These are phyloP conservation scores for Scrobipalpa costella DNA, from an alignment of 2,888 invertebrate genomes.

Conservation along the genomic window DNA sequence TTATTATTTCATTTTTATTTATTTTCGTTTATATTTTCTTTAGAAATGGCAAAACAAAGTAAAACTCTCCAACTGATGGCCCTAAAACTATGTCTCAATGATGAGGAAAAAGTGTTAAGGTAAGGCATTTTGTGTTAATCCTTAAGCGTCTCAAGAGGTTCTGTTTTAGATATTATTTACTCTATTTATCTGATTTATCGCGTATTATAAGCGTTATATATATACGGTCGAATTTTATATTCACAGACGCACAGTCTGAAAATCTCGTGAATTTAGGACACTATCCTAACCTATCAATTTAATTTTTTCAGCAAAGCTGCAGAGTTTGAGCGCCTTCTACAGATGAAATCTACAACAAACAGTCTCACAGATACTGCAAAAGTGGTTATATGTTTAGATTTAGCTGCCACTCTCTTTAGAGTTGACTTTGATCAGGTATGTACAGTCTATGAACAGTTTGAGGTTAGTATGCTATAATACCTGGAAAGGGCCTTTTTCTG, in stretches of 20 bases:
- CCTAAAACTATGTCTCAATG: constrained; percentile 62
- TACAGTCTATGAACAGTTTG: constrained; percentile 16
- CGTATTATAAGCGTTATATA: neutral
- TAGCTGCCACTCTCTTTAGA: constrained; percentile 77
- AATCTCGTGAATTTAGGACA: constrained; percentile 1
- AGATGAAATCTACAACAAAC: constrained; percentile 65
- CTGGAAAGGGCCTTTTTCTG: no score
- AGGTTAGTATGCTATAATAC: no score
- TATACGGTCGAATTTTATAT: neutral
- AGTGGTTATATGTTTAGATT: constrained; percentile 82
- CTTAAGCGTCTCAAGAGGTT: neutral
- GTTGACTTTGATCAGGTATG: constrained; percentile 78
- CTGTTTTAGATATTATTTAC: neutral
- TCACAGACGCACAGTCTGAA: constrained; percentile 25
- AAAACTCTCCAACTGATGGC: constrained; percentile 64
- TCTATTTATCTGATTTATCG: neutral
- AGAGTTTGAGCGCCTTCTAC: constrained; percentile 74
- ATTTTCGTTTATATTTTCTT: neutral
- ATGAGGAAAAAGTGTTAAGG: constrained; percentile 67
- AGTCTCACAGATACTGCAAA: constrained; percentile 81
- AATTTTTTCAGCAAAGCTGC: constrained; percentile 74
- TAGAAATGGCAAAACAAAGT: constrained; percentile 53
- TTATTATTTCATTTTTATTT: neutral
- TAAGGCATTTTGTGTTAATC: constrained; percentile 35
- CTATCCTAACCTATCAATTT: neutral